Evolutionary conservation across 2,113 vertebrate species (phyloP).

Genomic region (Pseudolaguvia tuberculata): DNA sequence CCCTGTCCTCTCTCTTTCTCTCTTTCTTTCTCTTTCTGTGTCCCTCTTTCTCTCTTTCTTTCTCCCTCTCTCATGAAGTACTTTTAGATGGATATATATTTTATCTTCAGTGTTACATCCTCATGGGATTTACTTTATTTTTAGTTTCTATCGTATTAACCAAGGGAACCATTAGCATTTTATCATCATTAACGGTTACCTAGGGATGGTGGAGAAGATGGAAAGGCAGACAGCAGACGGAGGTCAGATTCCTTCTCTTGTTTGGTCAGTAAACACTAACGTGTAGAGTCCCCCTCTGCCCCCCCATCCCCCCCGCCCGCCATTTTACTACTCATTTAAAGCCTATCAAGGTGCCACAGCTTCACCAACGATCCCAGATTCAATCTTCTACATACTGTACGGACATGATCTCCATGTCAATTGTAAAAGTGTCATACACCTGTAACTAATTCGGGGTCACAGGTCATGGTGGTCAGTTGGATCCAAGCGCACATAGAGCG

Average conservation of each 20-base stretch:
- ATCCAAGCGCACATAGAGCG: too few species aligned
- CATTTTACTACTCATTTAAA: too few species aligned
- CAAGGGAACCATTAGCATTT: conserved; percentile 18
- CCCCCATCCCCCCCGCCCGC: too few species aligned
- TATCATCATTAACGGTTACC: conserved; percentile 40
- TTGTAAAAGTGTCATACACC: too few species aligned
- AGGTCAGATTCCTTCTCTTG: conserved; percentile 11
- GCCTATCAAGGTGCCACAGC: too few species aligned
- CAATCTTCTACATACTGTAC: too few species aligned
- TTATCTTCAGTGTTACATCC: neutral
- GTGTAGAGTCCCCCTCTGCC: conserved; percentile 1
- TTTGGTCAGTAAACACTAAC: conserved; percentile 28
- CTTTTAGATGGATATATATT: neutral
- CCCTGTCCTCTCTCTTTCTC: neutral
- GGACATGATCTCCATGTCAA: too few species aligned
- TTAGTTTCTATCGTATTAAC: conserved; percentile 16
- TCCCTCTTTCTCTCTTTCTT: neutral
- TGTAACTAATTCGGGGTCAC: too few species aligned
- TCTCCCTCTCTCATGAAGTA: neutral
- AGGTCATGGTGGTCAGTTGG: too few species aligned
- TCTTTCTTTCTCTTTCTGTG: neutral
- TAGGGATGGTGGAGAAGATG: conserved; percentile 13
- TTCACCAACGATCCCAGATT: too few species aligned
- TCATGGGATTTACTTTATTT: neutral
- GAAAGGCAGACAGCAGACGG: conserved; percentile 19